Evolutionary conservation across 2,888 invertebrate species (phyloP).

Genomic region (Metellina segmentata): DNA sequence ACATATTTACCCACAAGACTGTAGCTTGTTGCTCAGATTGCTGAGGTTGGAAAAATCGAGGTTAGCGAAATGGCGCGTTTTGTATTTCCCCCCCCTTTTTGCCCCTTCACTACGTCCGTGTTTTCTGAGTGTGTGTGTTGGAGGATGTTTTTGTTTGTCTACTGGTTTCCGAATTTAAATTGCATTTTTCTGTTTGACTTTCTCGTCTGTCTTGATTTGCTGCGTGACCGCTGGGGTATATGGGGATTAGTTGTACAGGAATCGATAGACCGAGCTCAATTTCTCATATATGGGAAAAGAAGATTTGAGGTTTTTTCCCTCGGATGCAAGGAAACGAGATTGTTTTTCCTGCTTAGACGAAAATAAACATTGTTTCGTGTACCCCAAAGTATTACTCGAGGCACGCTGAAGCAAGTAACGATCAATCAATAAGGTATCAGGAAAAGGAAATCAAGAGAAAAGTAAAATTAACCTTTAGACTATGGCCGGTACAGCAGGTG

Average conservation of each 20-base stretch:
- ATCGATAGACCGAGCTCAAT: neutral
- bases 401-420: no score
- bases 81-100: neutral
- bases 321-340: no score
- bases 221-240: neutral
- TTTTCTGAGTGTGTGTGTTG: no score
- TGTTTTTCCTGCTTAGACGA: no score
- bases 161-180: slow-evolving; percentile 25
- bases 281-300: neutral
- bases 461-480: no score
- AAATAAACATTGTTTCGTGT: no score
- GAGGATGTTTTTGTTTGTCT: slow-evolving; percentile 14
- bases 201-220: slow-evolving; percentile 19
- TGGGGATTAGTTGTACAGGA: slow-evolving; percentile 7
- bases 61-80: neutral
- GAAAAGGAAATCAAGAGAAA: no score
- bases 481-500: no score
- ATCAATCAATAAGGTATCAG: no score
- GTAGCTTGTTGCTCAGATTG: slow-evolving; percentile 26
- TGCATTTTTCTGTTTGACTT: slow-evolving; percentile 6
- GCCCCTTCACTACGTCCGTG: no score
- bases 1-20: slow-evolving; percentile 27
- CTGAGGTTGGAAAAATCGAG: neutral
- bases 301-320: neutral
- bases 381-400: no score